phyloP scores from a whole-genome alignment of 2,888 invertebrate species.

The Helleia helle region DNA sequence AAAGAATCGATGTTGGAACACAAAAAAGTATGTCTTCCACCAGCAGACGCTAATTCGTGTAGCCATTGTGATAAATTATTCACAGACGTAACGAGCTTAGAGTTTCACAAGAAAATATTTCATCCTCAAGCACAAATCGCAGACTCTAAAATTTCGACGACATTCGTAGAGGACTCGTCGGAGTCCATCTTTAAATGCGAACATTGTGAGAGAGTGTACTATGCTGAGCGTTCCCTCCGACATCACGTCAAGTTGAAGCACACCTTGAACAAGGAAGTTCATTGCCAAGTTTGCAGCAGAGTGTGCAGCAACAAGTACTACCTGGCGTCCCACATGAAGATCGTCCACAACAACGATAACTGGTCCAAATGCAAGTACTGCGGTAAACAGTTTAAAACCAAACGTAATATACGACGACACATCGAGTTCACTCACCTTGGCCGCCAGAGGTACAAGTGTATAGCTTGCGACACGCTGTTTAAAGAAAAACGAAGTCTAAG shows the following conservation, averaged over 20 bases:
- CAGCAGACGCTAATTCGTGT: slow-evolving; percentile 40
- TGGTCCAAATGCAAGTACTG: slow-evolving; percentile 55
- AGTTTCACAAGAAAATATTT: slow-evolving; percentile 49
- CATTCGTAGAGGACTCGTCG: slow-evolving; percentile 30
- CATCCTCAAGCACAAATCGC: slow-evolving; percentile 51
- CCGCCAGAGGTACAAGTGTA: slow-evolving; percentile 50
- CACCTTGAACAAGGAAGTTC: slow-evolving; percentile 37
- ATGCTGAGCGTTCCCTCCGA: slow-evolving; percentile 49
- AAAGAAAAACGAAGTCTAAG: slow-evolving; percentile 55
- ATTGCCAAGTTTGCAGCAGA: slow-evolving; percentile 45
- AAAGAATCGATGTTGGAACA: slow-evolving; percentile 40
- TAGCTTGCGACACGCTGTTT: slow-evolving; percentile 53
- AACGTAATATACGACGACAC: slow-evolving; percentile 48
- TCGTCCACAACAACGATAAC: slow-evolving; percentile 40
- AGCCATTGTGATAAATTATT: slow-evolving; percentile 51
- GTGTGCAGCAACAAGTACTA: slow-evolving; percentile 54
- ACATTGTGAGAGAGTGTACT: slow-evolving; percentile 43
- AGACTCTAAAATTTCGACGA: slow-evolving; percentile 41
- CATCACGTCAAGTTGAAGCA: slow-evolving; percentile 56
- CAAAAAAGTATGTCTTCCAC: slow-evolving; percentile 42
- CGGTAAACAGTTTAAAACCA: slow-evolving; percentile 52
- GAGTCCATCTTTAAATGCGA: slow-evolving; percentile 35
- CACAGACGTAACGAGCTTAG: slow-evolving; percentile 46
- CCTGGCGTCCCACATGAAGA: slow-evolving; percentile 49
- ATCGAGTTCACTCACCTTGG: slow-evolving; percentile 55